Evolutionary conservation across 2,797 vertebrate genomes (phyloP), one percentile per base, ranked within the genome.

Genomic region (Characodon lateralis): DNA sequence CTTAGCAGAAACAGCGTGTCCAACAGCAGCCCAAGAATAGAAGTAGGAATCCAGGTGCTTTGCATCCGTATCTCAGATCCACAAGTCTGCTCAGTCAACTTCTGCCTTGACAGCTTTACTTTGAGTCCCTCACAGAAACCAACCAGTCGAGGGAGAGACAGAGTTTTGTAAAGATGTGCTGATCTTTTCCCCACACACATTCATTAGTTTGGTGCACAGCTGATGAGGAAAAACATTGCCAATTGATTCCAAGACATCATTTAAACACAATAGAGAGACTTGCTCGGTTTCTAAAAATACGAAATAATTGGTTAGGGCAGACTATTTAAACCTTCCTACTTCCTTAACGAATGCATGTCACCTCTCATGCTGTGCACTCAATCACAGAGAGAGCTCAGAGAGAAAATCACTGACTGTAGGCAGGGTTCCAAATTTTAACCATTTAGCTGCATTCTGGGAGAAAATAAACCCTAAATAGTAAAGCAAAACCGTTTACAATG

Each of bases 271-370:
- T 0, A 55, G 24, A 65, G 10, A n/a, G 20, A 18, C 69, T 59
- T 24, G 39, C 55, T 2, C 7, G 2, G 35, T 59, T 77, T 84
- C 20, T 50, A 28, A 74, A 74, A 77, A 73, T 56, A 75, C 18
- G 48, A 26, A 78, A 78, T 20, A 5, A 74, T 79, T 28, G 68
- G 77, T 68, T 48, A 72, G 73, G 39, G 80, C 63, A 83, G 81
- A 41, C 26, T 31, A 82, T 87, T 87, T 83, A 73, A 48, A 35
- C 74, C 63, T 87, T 90, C 79, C 81, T 91, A 82, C 87, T 93
- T 94, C 93, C 93, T 94, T 89, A 69, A 85, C 2, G 24, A 90
- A 69, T 79, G 86, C 92, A 92, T 91, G 87, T 83, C 63, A 83
- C 78, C 77, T 35, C 77, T 71, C 43, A 53, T 68, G 63, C 31